These are phyloP conservation scores for Tursiops truncatus DNA, from an alignment of 2,113 vertebrate species.

Conservation along the genomic window DNA sequence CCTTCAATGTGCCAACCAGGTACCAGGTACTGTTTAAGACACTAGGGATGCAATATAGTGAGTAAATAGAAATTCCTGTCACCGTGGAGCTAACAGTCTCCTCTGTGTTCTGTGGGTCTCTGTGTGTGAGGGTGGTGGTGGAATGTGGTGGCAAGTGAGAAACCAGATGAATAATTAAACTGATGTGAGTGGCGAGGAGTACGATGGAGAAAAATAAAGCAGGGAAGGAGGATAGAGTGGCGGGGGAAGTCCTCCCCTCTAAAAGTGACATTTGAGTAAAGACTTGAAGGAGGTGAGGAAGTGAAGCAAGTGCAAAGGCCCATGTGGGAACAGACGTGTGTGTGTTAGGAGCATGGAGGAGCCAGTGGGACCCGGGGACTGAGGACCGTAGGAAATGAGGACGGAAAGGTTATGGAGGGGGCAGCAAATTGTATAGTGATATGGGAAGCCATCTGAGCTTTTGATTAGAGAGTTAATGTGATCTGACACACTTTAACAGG, in stretches of 20 bases:
- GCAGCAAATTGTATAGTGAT: background rate
- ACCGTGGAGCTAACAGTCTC: background rate
- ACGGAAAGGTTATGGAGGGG: background rate
- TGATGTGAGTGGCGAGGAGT: background rate
- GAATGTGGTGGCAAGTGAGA: background rate
- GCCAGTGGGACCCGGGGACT: background rate
- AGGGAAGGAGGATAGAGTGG: background rate
- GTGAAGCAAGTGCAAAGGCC: background rate
- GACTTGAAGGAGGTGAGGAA: background rate
- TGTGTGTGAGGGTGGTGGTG: background rate
- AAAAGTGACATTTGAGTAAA: background rate
- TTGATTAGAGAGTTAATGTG: background rate
- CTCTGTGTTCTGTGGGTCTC: background rate
- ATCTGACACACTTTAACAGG: background rate
- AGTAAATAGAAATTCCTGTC: background rate
- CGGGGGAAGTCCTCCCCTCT: background rate
- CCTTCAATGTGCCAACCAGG: background rate
- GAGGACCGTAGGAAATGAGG: background rate
- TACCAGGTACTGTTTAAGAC: background rate
- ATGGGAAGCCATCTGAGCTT: background rate
- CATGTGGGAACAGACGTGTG: background rate
- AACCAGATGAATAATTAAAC: background rate
- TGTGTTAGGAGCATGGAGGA: background rate
- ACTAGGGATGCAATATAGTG: background rate
- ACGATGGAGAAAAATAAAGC: background rate